Evolutionary conservation across 2,888 invertebrate species (phyloP).

Genomic region (Seira sanloemensis): DNA sequence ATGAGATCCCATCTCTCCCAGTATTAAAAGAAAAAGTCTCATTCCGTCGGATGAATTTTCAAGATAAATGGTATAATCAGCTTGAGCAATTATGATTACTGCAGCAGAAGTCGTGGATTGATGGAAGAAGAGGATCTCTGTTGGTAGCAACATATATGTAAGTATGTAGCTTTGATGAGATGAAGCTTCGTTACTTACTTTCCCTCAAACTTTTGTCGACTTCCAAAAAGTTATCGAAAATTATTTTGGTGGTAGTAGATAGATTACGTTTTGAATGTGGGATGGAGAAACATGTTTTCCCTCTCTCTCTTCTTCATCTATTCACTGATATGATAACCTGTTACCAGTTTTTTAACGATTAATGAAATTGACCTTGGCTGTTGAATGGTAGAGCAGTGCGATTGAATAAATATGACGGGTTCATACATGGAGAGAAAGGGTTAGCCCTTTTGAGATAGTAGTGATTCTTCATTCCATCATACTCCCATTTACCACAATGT

Average conservation of each 20-base stretch:
- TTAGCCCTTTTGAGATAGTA: slow-evolving; percentile 30
- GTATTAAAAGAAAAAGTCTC: not conserved
- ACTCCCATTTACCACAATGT: not conserved
- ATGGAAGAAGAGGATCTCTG: too few species aligned
- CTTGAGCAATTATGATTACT: slow-evolving; percentile 29
- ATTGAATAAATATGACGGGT: slow-evolving; percentile 24
- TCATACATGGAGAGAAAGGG: slow-evolving; percentile 16
- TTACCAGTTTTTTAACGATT: slow-evolving; percentile 56
- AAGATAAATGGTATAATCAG: slow-evolving; percentile 63
- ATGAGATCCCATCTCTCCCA: not conserved
- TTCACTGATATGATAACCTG: slow-evolving; percentile 49
- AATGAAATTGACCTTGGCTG: slow-evolving; percentile 66
- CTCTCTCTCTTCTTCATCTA: not conserved
- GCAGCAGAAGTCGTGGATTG: slow-evolving; percentile 25
- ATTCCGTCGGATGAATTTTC: slow-evolving; percentile 54
- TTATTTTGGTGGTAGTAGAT: slow-evolving; percentile 8
- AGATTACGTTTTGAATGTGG: slow-evolving; percentile 1
- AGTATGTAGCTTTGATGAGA: not conserved
- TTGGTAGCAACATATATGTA: too few species aligned
- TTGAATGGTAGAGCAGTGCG: slow-evolving; percentile 15
- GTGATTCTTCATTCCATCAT: slow-evolving; percentile 34
- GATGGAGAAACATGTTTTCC: not conserved
- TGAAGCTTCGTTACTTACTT: not conserved
- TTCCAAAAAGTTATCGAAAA: slow-evolving; percentile 7
- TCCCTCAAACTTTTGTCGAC: not conserved